phyloP scores from a whole-genome alignment of 2,888 invertebrate genomes.

The Caenorhabditis zanzibari region DNA sequence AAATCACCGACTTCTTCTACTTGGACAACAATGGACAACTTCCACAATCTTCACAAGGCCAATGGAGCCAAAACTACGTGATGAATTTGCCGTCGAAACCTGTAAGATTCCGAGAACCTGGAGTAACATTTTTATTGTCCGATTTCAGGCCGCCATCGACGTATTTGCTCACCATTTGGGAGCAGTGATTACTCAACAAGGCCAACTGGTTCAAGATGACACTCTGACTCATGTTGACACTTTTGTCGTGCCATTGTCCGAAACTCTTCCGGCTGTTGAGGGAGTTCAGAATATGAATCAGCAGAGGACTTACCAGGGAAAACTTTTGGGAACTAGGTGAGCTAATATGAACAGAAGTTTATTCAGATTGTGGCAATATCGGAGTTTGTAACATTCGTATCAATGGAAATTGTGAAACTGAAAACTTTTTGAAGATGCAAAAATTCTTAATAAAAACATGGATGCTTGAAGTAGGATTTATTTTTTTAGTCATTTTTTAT shows the following conservation, averaged over 20 bases:
- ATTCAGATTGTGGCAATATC: too few species aligned
- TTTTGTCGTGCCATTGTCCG: conserved; percentile 74
- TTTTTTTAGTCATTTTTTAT: too few species aligned
- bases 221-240: conserved; percentile 79
- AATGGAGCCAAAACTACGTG: conserved; percentile 70
- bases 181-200: conserved; percentile 74
- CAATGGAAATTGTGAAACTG: too few species aligned
- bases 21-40: conserved; percentile 67
- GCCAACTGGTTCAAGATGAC: conserved; percentile 67
- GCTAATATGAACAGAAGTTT: neutral
- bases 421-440: too few species aligned
- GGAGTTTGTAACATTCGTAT: too few species aligned
- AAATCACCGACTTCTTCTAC: conserved; percentile 68
- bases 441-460: too few species aligned
- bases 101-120: too few species aligned
- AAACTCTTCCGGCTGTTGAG: conserved; percentile 65
- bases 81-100: conserved; percentile 70
- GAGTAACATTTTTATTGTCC: too few species aligned
- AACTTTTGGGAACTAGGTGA: conserved; percentile 75
- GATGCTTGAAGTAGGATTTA: too few species aligned
- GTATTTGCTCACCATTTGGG: conserved; percentile 79
- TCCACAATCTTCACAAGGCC: conserved; percentile 55
- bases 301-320: conserved; percentile 73
- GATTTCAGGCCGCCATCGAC: conserved; percentile 79
- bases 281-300: conserved; percentile 70